Evolutionary conservation across 1,140 invertebrate species (phyloP).

Genomic region (Manduca sexta): DNA sequence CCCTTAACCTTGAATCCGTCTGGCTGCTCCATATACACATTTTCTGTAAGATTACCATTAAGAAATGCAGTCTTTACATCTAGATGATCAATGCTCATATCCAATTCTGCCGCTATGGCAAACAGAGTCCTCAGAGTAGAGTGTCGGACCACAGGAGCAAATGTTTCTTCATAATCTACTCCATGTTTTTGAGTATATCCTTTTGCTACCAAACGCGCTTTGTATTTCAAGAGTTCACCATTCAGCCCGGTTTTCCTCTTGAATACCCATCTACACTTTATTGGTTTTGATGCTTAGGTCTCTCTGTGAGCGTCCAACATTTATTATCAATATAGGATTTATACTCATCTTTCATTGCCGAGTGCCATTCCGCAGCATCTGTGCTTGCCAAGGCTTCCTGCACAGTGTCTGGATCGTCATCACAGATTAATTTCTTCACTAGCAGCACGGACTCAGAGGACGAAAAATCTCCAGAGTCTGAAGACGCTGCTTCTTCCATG

Average conservation of each 20-base stretch:
- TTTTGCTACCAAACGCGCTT: background rate
- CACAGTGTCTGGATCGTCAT: too few relatives aligned
- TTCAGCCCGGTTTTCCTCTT: background rate
- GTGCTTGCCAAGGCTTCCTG: background rate
- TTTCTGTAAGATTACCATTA: constrained; percentile 49
- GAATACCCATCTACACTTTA: constrained; percentile 2
- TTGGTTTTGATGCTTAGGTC: background rate
- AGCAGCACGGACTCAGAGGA: too few relatives aligned
- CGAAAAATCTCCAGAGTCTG: too few relatives aligned
- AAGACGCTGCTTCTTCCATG: too few relatives aligned
- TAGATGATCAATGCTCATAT: constrained; percentile 18
- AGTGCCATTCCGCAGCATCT: background rate
- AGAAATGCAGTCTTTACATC: constrained; percentile 56
- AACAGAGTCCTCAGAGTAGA: background rate
- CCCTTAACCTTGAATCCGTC: background rate
- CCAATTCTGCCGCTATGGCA: background rate
- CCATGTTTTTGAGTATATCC: background rate
- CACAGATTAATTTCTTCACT: too few relatives aligned
- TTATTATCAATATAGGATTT: background rate
- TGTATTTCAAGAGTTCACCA: background rate
- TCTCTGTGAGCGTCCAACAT: background rate
- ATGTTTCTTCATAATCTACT: background rate
- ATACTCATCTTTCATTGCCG: constrained; percentile 2
- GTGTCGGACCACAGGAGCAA: background rate
- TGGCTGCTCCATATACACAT: constrained; percentile 29